Evolutionary conservation across 2,113 vertebrate genomes (phyloP), one percentile per base, ranked within the genome.

Genomic region (Tetraodon nigroviridis): DNA sequence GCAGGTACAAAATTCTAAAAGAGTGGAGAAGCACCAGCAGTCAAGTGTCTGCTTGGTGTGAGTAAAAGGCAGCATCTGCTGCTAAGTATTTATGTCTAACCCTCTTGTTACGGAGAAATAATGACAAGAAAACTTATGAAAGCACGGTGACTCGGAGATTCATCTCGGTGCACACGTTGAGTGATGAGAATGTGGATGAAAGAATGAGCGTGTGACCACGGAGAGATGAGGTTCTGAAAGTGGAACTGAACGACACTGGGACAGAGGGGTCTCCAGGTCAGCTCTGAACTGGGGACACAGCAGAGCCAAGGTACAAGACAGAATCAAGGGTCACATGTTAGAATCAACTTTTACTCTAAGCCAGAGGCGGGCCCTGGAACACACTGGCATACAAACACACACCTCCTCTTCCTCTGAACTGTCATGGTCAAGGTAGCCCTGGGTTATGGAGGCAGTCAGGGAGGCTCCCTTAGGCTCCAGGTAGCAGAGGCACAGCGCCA

Each of bases 401-500:
- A 87, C 89, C 84, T 86, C 84, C 69, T 89, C 96, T 93, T 98
- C 96, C 89, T 99, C 97, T 92, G 97, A 98, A 93, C 94, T 99
- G 95, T 99, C 95, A 94, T 94, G 94, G 91, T 99, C 94, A 95
- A 93, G 93, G 91, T 93, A 94, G 91, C 94, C 93, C 92, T 94
- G 93, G 91, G 94, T 92, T 92, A 97, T 92, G 89, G 93, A 94
- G 89, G 96, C 93, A 82, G 92, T 94, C 92, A 99, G 93, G 88
- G 95, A 95, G 84, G 96, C 92, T 72, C 95, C 95, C 91, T 94
- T 97, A 92, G 97, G 97, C 94, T 99, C 97, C 95, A 99, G 94
- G 93, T 95, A 99, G 94, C 97, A 99, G 91, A 99, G 95, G 86
- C 97, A 96, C 92, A 99, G 87, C 84, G 97, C 97, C 93, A 99